Evolutionary conservation across 1,140 invertebrate genomes (phyloP), one percentile per base, ranked within the genome.

Genomic region (Dufourea novaeangliae): DNA sequence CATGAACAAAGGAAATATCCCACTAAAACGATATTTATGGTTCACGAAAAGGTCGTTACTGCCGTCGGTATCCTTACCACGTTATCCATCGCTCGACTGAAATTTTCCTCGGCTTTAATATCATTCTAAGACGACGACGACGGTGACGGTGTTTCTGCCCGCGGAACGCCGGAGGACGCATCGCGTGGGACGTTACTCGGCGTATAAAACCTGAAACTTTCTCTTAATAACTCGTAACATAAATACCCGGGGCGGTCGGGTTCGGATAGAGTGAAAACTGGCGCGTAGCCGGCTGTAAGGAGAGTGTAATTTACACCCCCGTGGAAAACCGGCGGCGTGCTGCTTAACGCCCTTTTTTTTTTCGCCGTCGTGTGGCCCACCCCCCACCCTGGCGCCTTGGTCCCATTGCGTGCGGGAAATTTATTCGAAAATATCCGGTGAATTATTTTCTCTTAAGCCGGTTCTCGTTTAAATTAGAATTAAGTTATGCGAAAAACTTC

Each of bases 181-280:
- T 71, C 66, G 56, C 54, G 64, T 50, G 68, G 67, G 61, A 72
- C 68, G 63, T 82, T 73, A 20, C 57, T 63, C 76, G 69, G 22
- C 72, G n/a, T n/a, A 27, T 79, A 79, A 74, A 72, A 68, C 63
- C 46, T 79, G 72, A 75, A 79, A 79, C 78, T 79, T 79, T 79
- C 71, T 75, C 80, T 82, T 82, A 79, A 79, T 82, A 82, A 82
- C 77, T 70, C 80, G 80, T 62, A 82, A 73, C 80, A 82, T 82
- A 82, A 82, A 82, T 82, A 82, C 64, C 44, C 39, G 34, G 39
- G 32, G 29, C 14, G 14, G 44, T 34, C 44, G 29, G 46, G 11
- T 32, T 52, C 41, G 69, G 57, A 67, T 72, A 62, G 77, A 69
- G 57, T 72, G 80, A 63, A 67, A 73, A 69, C 57, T 50, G 64